Percentiles rank a stretch among this genome's conserved stretches.
phyloP scores from a whole-genome alignment of 1,140 invertebrate species.

The Monochamus saltuarius region DNA sequence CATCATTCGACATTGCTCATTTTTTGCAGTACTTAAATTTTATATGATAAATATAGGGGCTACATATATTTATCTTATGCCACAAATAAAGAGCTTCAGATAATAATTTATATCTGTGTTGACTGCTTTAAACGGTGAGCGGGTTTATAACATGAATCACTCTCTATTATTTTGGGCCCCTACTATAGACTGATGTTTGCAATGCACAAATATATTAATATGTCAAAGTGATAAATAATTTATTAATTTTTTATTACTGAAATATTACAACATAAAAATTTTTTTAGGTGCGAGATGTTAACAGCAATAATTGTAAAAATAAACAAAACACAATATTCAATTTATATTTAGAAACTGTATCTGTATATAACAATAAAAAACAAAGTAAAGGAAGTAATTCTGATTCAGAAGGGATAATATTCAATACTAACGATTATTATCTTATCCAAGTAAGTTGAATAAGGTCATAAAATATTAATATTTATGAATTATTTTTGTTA shows the following conservation, averaged over 20 bases:
- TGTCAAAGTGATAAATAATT: background rate
- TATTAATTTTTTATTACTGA: slow-evolving; percentile 2
- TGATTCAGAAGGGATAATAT: slow-evolving; percentile 55
- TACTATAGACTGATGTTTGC: too few relatives aligned
- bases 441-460: slow-evolving; percentile 61
- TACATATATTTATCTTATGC: too few relatives aligned
- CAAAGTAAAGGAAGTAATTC: slow-evolving; percentile 55
- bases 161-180: too few relatives aligned
- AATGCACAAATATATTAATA: too few relatives aligned
- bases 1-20: too few relatives aligned
- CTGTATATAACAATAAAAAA: slow-evolving; percentile 68
- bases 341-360: slow-evolving; percentile 77
- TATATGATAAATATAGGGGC: too few relatives aligned
- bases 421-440: slow-evolving; percentile 70
- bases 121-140: too few relatives aligned
- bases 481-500: too few relatives aligned
- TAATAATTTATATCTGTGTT: too few relatives aligned
- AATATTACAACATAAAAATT: slow-evolving; percentile 17
- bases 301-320: slow-evolving; percentile 50
- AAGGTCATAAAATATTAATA: background rate
- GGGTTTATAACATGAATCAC: too few relatives aligned
- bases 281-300: slow-evolving; percentile 32
- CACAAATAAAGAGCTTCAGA: too few relatives aligned
- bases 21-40: too few relatives aligned
- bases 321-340: slow-evolving; percentile 62